Conservation (phyloP, 2,888 invertebrate species). For the Halictus ligatus region DNA sequence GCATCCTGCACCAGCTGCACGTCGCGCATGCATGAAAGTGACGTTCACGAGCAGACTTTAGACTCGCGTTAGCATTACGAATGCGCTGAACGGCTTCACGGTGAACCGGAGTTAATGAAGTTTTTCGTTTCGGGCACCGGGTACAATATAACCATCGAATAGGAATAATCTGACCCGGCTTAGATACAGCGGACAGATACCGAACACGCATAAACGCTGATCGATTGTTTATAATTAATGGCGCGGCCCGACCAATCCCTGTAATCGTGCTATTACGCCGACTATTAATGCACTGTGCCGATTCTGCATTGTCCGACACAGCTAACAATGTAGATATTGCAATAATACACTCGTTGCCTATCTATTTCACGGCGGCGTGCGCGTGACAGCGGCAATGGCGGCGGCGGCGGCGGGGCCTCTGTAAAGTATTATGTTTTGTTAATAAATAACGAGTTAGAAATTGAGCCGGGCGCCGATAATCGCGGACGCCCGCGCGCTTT, state of each 20-base stretch:
- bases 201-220: not conserved
- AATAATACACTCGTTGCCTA: constrained; percentile 25
- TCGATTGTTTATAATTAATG: constrained; percentile 52
- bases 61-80: no score
- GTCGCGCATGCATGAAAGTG: not conserved
- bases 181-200: not conserved
- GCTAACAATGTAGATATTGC: constrained; percentile 3
- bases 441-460: constrained; percentile 11
- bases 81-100: not conserved
- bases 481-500: not conserved
- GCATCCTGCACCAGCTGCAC: not conserved
- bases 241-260: constrained; percentile 13
- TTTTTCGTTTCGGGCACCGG: not conserved
- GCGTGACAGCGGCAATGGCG: not conserved
- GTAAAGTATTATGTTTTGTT: not conserved
- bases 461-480: constrained; percentile 7
- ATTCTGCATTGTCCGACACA: not conserved
- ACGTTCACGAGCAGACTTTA: not conserved
- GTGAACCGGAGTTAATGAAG: not conserved
- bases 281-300: constrained; percentile 29
- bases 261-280: constrained; percentile 35
- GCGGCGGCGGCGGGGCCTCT: not conserved
- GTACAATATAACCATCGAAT: not conserved
- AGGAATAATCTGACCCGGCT: not conserved
- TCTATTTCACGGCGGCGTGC: not conserved